A percentile compares a stretch with the other conserved stretches of the same genome.
Evolutionary conservation across 2,888 invertebrate genomes (phyloP).

Genomic region (Acholoe squamosa): DNA sequence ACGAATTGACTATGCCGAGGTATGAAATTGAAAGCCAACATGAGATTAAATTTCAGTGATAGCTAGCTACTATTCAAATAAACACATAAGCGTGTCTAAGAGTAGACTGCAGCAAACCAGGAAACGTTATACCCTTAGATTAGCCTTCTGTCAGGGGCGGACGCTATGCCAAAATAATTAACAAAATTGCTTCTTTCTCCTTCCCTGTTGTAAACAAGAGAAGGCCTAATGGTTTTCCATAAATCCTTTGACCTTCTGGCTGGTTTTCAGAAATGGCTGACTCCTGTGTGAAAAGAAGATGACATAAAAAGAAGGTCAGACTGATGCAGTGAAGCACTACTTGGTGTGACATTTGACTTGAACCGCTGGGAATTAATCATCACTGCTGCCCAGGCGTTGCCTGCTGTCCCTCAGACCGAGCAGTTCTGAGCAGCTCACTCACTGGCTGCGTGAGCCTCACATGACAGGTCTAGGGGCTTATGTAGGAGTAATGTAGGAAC

Average conservation of each 20-base stretch:
- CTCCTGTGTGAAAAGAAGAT: neutral
- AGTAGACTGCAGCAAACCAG: too few species aligned
- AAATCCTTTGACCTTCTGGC: constrained; percentile 10
- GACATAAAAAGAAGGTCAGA: neutral
- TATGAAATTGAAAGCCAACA: neutral
- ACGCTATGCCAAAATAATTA: too few species aligned
- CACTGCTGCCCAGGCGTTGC: neutral
- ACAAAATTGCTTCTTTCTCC: neutral
- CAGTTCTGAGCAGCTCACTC: too few species aligned
- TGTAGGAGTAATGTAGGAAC: too few species aligned
- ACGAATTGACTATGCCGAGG: too few species aligned
- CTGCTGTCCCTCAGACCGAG: too few species aligned
- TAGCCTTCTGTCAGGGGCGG: too few species aligned
- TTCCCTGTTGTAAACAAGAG: constrained; percentile 5
- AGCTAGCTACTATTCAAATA: too few species aligned
- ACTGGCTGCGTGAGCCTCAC: too few species aligned
- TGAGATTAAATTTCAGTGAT: neutral
- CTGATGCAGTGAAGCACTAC: constrained; percentile 7
- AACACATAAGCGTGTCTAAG: too few species aligned
- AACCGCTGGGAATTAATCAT: neutral
- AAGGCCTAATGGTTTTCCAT: neutral
- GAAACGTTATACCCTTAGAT: too few species aligned
- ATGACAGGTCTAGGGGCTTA: too few species aligned
- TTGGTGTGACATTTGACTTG: neutral
- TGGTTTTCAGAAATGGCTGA: neutral